Evolutionary conservation across 30 jellyfish, hydroid and myxozoan genomes (phyloP), one percentile per base, ranked within the genome.

Genomic region (Calvadosia cruxmelitensis): DNA sequence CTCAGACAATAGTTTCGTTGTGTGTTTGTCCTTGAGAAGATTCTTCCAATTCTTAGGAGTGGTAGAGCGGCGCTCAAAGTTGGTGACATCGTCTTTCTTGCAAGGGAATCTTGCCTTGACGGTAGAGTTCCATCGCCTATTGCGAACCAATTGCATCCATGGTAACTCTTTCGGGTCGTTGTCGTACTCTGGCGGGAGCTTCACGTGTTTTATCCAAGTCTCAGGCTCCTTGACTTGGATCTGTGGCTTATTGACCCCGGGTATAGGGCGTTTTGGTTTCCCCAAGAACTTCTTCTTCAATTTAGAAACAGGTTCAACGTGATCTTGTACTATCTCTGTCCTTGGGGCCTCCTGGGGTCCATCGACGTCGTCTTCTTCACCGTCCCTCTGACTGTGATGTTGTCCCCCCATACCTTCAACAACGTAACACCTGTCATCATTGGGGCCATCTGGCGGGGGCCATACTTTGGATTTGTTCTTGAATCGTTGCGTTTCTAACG

Each of bases 21-120:
- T 90, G 33, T 87, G 75, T 77, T 87, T 87, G 48, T 87, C 96
- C 27, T 67, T 72, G 53, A 87, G 82, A 66, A 87, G 33, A 65
- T 83, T 75, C 27, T 81, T 87, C 96, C 96, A 87, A 77, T 87
- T 87, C 73, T 80, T 87, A 15, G 96, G 96, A 2, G 96, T 87
- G 10, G 96, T 87, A 30, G 96, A 87, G 31, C 96, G 78, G 52
- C 96, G 49, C 80, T 87, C 96, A 61, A 87, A 87, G 28, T 80
- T 93, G 27, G 83, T 83, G 29, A 73, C 66, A 48, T 87, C 96
- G 66, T 81, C 81, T 3, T 80, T 57, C 42, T 75, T 70, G 79
- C 96, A 76, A 0, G 96, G 96, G 67, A 87, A 87, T 63, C 96
- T 63, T 13, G 96, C 96, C 32, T 53, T 48, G 28, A 87, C 94